Evolutionary conservation across 2,888 invertebrate genomes (phyloP).

Genomic region (Drosophila anomalipes): DNA sequence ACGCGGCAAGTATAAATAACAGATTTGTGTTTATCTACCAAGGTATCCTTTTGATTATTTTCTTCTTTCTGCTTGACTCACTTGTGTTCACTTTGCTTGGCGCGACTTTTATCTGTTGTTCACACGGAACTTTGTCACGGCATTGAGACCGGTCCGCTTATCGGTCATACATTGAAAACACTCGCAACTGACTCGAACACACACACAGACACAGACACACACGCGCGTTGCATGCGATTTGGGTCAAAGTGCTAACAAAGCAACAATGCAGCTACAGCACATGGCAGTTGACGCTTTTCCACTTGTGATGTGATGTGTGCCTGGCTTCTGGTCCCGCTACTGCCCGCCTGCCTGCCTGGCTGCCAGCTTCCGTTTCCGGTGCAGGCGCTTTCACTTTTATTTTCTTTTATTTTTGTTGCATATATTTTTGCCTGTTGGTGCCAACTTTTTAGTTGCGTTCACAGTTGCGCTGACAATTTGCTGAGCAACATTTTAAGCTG

Average conservation of each 20-base stretch:
- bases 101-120: slow-evolving; percentile 46
- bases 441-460: slow-evolving; percentile 46
- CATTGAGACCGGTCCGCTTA: slow-evolving; percentile 63
- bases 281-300: slow-evolving; percentile 44
- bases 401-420: slow-evolving; percentile 19
- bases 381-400: slow-evolving; percentile 41
- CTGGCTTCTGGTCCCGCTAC: slow-evolving; percentile 31
- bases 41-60: slow-evolving; percentile 19
- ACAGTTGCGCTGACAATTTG: slow-evolving; percentile 48
- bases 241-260: slow-evolving; percentile 74
- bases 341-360: slow-evolving; percentile 21
- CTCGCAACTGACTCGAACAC: slow-evolving; percentile 9
- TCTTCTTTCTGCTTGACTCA: neutral
- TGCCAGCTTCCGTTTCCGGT: slow-evolving; percentile 43
- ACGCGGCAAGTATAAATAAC: slow-evolving; percentile 5
- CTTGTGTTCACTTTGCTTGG: slow-evolving; percentile 28
- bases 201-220: slow-evolving; percentile 2
- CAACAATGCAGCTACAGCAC: slow-evolving; percentile 68
- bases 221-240: slow-evolving; percentile 56
- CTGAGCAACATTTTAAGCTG: slow-evolving; percentile 39
- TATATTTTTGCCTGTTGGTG: slow-evolving; percentile 27
- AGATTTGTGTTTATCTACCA: slow-evolving; percentile 38
- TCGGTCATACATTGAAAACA: slow-evolving; percentile 54
- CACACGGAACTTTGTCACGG: slow-evolving; percentile 53
- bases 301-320: slow-evolving; percentile 21